Percentiles rank a stretch among this genome's conserved stretches.
Conservation (phyloP, 2,113 vertebrate genomes). For the Bujurquina vittata region DNA sequence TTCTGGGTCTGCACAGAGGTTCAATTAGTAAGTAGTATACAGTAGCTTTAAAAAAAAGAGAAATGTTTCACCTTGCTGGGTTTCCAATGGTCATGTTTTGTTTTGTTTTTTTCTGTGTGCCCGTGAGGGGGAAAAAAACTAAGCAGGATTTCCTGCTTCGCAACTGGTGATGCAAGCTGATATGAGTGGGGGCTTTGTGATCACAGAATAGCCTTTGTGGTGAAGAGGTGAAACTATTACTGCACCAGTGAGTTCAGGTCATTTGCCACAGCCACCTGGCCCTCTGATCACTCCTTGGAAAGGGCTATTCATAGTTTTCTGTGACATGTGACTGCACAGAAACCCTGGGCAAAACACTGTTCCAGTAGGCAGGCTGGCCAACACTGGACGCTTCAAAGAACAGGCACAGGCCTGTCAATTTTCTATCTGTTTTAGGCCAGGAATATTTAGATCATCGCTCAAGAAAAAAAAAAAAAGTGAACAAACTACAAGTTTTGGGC, state of each 20-base stretch:
- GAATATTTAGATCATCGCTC: background rate
- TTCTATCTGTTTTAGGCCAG: constrained; percentile 3
- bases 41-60: constrained; percentile 38
- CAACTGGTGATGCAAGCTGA: constrained; percentile 64
- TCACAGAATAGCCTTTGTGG: constrained; percentile 62
- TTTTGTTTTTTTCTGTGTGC: constrained; percentile 10
- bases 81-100: constrained; percentile 31
- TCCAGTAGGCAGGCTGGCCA: background rate
- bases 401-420: constrained; percentile 5
- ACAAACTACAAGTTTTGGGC: background rate
- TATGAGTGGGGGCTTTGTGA: constrained; percentile 61
- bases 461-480: background rate
- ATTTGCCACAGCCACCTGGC: constrained; percentile 68
- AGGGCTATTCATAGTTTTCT: constrained; percentile 15
- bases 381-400: background rate
- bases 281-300: constrained; percentile 38
- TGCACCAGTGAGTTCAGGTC: constrained; percentile 57
- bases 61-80: constrained; percentile 45
- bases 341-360: background rate
- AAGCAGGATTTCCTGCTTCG: constrained; percentile 61
- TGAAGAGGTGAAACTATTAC: constrained; percentile 71
- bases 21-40: constrained; percentile 18
- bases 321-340: background rate
- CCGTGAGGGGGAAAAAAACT: constrained; percentile 13
- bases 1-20: background rate